Conservation (phyloP, 2,113 vertebrate species). For the Puma concolor region DNA sequence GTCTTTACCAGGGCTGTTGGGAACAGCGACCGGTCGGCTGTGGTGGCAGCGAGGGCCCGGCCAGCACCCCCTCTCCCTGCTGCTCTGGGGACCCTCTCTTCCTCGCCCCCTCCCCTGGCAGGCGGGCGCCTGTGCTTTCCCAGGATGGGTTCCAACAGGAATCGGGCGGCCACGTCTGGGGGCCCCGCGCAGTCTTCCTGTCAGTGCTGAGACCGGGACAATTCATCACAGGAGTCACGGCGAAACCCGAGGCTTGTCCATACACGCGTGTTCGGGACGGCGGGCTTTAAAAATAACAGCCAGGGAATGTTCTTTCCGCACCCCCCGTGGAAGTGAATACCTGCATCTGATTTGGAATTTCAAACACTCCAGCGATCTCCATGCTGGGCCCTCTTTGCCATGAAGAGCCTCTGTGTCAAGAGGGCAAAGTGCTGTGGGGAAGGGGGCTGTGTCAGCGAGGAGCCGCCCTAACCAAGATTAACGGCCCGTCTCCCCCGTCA, state of each 20-base stretch:
- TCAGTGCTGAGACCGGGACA: fast-evolving
- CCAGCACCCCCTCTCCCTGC: fast-evolving
- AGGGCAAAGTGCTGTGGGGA: not conserved
- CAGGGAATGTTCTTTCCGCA: no score
- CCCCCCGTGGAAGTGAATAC: not conserved
- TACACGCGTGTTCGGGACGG: fast-evolving
- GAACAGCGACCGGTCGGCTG: fast-evolving
- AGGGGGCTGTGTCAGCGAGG: fast-evolving
- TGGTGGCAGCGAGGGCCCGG: not conserved
- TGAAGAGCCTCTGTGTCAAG: not conserved
- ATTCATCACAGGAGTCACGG: fast-evolving
- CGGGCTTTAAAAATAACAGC: not conserved
- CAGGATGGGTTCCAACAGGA: not conserved
- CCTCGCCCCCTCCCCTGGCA: fast-evolving
- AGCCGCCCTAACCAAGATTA: not conserved
- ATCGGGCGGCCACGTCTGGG: fast-evolving
- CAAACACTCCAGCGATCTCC: not conserved
- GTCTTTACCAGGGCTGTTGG: fast-evolving
- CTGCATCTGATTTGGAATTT: fast-evolving
- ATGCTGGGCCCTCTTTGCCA: not conserved
- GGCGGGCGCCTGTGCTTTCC: not conserved
- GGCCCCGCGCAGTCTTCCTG: fast-evolving
- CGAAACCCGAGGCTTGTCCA: not conserved
- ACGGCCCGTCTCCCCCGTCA: not conserved
- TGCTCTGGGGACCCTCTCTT: fast-evolving